Percentiles rank a stretch among this genome's conserved stretches.
phyloP scores from a whole-genome alignment of 2,797 vertebrate genomes.

The Pitangus sulphuratus region DNA sequence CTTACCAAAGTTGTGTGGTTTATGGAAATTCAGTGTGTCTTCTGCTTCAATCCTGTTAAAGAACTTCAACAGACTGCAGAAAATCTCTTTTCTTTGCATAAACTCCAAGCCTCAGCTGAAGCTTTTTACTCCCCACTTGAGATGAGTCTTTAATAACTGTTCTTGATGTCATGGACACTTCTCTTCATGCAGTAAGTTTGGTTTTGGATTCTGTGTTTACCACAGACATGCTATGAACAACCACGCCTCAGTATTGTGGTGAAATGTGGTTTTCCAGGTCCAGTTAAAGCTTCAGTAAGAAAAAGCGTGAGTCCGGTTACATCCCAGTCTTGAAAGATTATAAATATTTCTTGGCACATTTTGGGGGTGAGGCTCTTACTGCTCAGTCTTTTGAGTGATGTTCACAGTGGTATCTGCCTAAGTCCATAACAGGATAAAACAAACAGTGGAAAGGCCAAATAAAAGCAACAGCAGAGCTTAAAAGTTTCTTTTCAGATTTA shows the following conservation, averaged over 20 bases:
- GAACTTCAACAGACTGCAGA: background rate
- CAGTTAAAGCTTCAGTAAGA: background rate
- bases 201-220: background rate
- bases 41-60: background rate
- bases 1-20: background rate
- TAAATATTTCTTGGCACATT: background rate
- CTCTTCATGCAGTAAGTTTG: background rate
- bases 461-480: background rate
- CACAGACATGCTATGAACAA: background rate
- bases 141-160: background rate
- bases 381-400: background rate
- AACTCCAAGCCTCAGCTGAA: background rate
- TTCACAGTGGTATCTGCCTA: background rate
- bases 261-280: background rate
- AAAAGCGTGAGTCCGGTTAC: accelerated
- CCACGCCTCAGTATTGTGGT: background rate
- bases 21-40: background rate
- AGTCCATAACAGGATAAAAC: background rate
- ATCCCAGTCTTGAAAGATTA: background rate
- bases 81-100: background rate
- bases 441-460: background rate
- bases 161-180: background rate
- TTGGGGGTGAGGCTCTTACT: background rate
- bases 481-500: background rate
- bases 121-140: background rate